phyloP scores from a whole-genome alignment of 2,113 vertebrate genomes.

The Campylorhamphus procurvoides region DNA sequence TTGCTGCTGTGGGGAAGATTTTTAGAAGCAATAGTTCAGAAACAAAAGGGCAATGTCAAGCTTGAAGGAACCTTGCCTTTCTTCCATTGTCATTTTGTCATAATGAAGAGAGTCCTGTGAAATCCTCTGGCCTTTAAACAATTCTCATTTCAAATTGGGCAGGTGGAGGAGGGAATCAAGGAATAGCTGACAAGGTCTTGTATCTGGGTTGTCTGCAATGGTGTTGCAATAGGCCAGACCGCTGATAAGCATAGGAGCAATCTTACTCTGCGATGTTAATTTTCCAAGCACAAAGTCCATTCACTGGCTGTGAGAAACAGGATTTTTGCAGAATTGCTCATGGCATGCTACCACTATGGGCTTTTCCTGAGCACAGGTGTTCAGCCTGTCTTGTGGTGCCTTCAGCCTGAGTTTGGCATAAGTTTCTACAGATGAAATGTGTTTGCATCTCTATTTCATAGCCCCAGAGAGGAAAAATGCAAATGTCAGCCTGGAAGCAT shows the following conservation, averaged over 20 bases:
- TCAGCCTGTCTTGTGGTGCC: neutral
- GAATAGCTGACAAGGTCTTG: neutral
- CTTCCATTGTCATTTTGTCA: neutral
- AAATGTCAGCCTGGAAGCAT: neutral
- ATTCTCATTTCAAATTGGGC: neutral
- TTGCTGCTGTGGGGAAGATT: neutral
- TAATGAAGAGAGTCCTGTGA: neutral
- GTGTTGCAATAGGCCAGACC: neutral
- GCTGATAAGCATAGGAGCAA: neutral
- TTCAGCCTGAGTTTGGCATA: neutral
- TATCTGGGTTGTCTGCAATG: neutral
- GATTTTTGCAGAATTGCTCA: neutral
- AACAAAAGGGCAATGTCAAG: neutral
- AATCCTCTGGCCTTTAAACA: neutral
- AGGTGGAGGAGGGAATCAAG: neutral
- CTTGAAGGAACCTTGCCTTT: neutral
- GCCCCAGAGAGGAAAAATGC: neutral
- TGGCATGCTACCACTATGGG: neutral
- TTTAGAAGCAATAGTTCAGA: neutral
- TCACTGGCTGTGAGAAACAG: rapidly evolving
- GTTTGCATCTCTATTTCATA: neutral
- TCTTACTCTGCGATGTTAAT: neutral
- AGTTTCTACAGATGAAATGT: neutral
- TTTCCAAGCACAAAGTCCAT: neutral
- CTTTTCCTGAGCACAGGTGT: rapidly evolving